Evolutionary conservation across 2,797 vertebrate species (phyloP).

Genomic region (Crocodylus rhombifer): DNA sequence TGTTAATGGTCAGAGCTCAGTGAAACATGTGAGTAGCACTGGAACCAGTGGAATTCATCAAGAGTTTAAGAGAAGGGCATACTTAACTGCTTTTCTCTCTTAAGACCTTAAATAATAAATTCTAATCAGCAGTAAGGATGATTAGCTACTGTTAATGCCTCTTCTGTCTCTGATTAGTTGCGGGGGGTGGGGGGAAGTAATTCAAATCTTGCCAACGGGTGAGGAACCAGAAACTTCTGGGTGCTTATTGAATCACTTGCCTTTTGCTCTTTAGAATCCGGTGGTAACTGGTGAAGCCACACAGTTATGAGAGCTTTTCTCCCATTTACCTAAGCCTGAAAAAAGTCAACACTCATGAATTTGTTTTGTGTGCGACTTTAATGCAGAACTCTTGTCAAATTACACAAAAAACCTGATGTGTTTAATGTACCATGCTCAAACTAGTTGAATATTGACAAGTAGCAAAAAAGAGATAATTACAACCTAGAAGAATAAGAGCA

Average conservation of each 20-base stretch:
- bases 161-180: not conserved
- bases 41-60: no score
- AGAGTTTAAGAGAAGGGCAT: not conserved
- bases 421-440: constrained; percentile 8
- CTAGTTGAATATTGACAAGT: not conserved
- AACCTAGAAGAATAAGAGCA: constrained; percentile 21
- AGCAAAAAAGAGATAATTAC: not conserved
- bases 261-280: not conserved
- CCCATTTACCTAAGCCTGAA: not conserved
- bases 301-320: rapidly evolving
- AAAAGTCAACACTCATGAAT: not conserved
- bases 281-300: not conserved
- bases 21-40: no score
- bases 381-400: not conserved
- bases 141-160: not conserved
- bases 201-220: not conserved
- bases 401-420: not conserved
- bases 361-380: not conserved
- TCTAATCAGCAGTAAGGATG: not conserved
- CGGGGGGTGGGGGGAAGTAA: not conserved
- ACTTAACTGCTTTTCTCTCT: not conserved
- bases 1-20: no score
- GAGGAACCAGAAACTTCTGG: not conserved
- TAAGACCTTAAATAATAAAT: not conserved
- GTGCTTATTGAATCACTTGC: not conserved